These are phyloP conservation scores for Epistrophe eligans DNA, from an alignment of 2,888 invertebrate species.

Conservation along the genomic window DNA sequence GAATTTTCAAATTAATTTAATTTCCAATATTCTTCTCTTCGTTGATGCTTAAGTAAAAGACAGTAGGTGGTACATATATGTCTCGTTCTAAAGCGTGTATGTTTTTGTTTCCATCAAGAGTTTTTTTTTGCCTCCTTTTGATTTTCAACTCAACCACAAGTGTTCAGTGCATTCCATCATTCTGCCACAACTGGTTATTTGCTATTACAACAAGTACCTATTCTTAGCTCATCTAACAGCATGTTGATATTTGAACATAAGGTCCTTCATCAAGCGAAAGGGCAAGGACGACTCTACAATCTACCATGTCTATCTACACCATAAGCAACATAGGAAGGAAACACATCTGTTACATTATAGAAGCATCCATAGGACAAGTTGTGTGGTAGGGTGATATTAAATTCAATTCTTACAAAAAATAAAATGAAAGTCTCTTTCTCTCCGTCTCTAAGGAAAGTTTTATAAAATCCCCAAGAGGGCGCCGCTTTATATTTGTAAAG, in stretches of 20 bases:
- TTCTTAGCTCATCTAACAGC: constrained; percentile 26
- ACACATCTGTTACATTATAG: constrained; percentile 62
- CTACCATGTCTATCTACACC: too few species aligned
- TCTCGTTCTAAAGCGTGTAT: background rate
- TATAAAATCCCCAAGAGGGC: constrained; percentile 57
- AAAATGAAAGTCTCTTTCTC: background rate
- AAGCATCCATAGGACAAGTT: constrained; percentile 5
- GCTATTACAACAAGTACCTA: constrained; percentile 25
- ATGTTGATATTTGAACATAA: constrained; percentile 50
- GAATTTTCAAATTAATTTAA: constrained; percentile 68
- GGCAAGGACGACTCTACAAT: constrained; percentile 2
- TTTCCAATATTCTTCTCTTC: constrained; percentile 32
- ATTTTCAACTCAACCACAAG: constrained; percentile 45
- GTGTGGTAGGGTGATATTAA: constrained; percentile 41
- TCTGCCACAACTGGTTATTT: constrained; percentile 15
- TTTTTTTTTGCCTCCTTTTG: background rate
- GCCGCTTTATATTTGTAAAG: constrained; percentile 36
- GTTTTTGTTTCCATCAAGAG: background rate
- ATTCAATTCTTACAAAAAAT: constrained; percentile 36
- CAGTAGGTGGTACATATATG: background rate
- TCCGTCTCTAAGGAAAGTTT: constrained; percentile 49
- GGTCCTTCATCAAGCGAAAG: constrained; percentile 37
- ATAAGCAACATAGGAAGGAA: constrained; percentile 19
- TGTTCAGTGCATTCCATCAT: constrained; percentile 27
- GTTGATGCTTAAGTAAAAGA: constrained; percentile 37